Evolutionary conservation across 2,888 invertebrate species (phyloP).

Genomic region (Dromius quadrimaculatus): DNA sequence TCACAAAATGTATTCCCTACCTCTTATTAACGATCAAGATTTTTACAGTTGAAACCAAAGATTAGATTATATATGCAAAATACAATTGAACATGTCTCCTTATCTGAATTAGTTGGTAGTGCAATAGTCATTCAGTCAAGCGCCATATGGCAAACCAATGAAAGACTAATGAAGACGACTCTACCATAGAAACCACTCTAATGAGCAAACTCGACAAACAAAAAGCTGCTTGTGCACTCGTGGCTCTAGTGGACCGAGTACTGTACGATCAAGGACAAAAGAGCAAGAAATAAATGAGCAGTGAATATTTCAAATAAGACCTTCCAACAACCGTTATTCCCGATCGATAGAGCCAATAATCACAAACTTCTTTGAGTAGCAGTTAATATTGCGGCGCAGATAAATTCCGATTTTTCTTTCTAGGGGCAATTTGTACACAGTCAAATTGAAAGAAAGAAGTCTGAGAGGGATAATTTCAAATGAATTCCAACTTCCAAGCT

Average conservation of each 20-base stretch:
- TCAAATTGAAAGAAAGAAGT: conserved; percentile 5
- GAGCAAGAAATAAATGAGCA: conserved; percentile 44
- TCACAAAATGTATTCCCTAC: too few relatives aligned
- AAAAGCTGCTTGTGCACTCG: conserved; percentile 24
- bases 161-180: conserved; percentile 50
- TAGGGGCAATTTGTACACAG: conserved; percentile 18
- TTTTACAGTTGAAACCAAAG: too few relatives aligned
- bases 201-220: conserved; percentile 38
- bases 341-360: conserved; percentile 38
- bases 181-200: conserved; percentile 34
- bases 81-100: too few relatives aligned
- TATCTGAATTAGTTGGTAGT: too few relatives aligned
- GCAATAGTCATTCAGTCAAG: conserved; percentile 9
- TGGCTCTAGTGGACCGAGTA: conserved; percentile 29
- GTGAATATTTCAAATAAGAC: conserved; percentile 45
- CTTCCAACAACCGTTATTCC: conserved; percentile 38
- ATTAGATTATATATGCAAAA: too few relatives aligned
- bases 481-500: conserved; percentile 13
- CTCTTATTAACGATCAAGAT: too few relatives aligned
- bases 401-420: conserved; percentile 21
- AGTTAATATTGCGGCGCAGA: conserved; percentile 36
- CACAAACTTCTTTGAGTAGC: conserved; percentile 12
- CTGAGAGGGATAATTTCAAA: background rate
- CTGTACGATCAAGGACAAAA: conserved; percentile 34
- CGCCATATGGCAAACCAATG: conserved; percentile 36